Base-by-base conservation (phyloP, 2,797 vertebrate genomes). In the Rhynchonycteris naso region DNA sequence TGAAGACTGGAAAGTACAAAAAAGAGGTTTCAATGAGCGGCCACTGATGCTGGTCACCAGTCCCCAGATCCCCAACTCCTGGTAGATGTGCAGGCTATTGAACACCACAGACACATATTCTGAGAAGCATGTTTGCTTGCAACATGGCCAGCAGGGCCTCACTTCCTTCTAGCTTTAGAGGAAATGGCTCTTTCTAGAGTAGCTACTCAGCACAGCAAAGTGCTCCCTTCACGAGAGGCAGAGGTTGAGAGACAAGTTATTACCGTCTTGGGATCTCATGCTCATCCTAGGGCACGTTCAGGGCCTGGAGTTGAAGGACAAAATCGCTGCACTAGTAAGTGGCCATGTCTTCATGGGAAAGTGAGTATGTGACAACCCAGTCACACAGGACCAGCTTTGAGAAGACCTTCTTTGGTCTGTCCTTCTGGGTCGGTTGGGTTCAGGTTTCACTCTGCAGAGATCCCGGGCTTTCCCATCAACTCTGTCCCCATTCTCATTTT, bases 291-390 rank as follows among this genome's bases (percentile, higher is more conserved):
- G 84, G 15, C 56, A 76, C 47, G 56, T 15, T 56, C 59, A 33
- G 21, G 7, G 12, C 30, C 2, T 33, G 19, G 35, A 16, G n/a
- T 19, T 19, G 38, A 79, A 72, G 65, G 21, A 28, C 47, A 58
- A 22, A 24, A 66, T 22, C 5, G 0, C 16, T 4, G 19, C 50
- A 24, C 56, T 35, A 6, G 2, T 76, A 43, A 61, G 52, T 24
- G 43, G 35, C 7, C 10, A 22, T 28, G 30, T 54, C 78, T 33
- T 56, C 52, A 58, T 74, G 38, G 7, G 61, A 30, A 56, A 0
- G 0, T 10, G 18, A 56, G 38, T 5, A 5, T 14, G 14, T 0
- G 0, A 13, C 0, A 5, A 30, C 78, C 30, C 13, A 6, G 10
- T 28, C 8, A 30, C 47, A 16, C 8, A 1, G 68, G 26, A 50